These are phyloP conservation scores for Hippocampus kuda DNA, from an alignment of 2,797 vertebrate species.

Conservation along the genomic window DNA sequence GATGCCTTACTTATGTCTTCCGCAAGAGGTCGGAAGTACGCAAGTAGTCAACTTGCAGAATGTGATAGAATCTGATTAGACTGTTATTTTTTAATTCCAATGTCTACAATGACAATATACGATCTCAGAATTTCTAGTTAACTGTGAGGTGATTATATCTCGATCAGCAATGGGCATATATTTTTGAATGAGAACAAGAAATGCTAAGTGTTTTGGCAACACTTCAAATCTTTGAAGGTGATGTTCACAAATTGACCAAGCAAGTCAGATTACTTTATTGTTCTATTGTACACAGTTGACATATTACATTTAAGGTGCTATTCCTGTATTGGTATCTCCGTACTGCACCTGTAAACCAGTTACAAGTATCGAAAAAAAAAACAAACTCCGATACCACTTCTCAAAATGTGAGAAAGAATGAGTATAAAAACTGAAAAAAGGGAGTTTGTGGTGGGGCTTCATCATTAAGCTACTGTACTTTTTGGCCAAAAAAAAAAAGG, in stretches of 20 bases:
- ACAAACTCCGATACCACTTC: slow-evolving; percentile 50
- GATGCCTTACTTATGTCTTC: background rate
- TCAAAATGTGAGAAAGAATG: slow-evolving; percentile 23
- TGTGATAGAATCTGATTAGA: background rate
- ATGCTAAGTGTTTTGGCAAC: background rate
- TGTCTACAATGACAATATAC: background rate
- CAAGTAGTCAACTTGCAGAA: background rate
- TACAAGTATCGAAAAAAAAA: slow-evolving; percentile 6
- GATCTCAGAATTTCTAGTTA: background rate
- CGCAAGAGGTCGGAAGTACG: background rate
- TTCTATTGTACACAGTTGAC: slow-evolving; percentile 53
- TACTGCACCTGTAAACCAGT: background rate
- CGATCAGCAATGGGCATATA: background rate
- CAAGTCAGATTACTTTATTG: slow-evolving; percentile 56
- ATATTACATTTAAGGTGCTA: slow-evolving; percentile 52
- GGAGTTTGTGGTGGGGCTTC: slow-evolving; percentile 1
- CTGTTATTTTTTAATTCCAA: background rate
- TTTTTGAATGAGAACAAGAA: background rate
- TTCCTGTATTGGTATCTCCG: slow-evolving; percentile 22
- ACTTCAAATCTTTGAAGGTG: background rate
- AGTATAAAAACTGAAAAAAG: slow-evolving; percentile 12
- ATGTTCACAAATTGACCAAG: background rate
- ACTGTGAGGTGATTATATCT: background rate
- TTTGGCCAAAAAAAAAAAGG: slow-evolving; percentile 39
- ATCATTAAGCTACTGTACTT: slow-evolving; percentile 62